Percentiles rank a stretch among this genome's conserved stretches.
Conservation (phyloP, 2,888 invertebrate species). For the Megastigmus dorsalis region DNA sequence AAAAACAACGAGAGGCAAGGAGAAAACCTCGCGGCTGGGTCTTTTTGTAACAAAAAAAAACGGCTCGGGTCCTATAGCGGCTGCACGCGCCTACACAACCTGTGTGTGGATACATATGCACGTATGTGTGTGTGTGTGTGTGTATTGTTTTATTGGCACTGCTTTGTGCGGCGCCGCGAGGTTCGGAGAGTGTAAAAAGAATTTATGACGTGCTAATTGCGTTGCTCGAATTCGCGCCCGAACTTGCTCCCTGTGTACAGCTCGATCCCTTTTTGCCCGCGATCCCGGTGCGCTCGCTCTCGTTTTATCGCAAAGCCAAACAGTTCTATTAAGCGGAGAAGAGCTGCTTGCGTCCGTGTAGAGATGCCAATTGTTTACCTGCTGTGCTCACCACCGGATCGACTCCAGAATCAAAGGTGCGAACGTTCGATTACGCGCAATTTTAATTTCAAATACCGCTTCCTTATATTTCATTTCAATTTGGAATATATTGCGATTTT, state of each 20-base stretch:
- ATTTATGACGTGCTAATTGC: conserved; percentile 28
- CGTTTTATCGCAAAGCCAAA: conserved; percentile 1
- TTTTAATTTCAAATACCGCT: too few species aligned
- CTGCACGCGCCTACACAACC: too few species aligned
- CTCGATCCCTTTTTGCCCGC: too few species aligned
- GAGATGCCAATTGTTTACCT: not conserved
- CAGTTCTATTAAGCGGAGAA: conserved; percentile 34
- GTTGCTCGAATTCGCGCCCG: not conserved
- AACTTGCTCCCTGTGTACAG: too few species aligned
- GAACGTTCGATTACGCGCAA: not conserved
- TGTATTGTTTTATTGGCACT: conserved; percentile 11
- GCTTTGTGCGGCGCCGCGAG: not conserved
- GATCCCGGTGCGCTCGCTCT: not conserved
- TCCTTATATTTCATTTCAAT: too few species aligned
- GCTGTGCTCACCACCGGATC: too few species aligned
- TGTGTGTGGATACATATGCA: too few species aligned
- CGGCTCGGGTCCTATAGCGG: too few species aligned
- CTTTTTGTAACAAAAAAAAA: too few species aligned
- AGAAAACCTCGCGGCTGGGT: not conserved
- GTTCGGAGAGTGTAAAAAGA: not conserved
- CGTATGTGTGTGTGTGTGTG: too few species aligned
- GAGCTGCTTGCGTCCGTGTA: too few species aligned
- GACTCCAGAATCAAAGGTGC: conserved; percentile 8
- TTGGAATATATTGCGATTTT: too few species aligned
- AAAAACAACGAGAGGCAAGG: not conserved